Base-by-base conservation (phyloP, 1,140 invertebrate genomes). In the Trichomalopsis sarcophagae region DNA sequence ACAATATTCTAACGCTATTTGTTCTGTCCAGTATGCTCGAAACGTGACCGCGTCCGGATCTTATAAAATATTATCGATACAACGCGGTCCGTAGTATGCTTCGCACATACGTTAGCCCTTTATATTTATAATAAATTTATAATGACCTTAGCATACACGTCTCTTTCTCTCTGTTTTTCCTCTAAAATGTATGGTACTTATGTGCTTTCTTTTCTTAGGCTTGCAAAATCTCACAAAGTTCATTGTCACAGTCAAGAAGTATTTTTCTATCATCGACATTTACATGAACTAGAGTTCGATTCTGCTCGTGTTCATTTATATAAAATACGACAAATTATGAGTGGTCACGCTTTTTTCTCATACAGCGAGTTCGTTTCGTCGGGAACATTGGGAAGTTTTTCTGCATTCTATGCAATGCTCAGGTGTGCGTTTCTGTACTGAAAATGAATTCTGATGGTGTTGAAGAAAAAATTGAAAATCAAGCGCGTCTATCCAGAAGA, bases 1-100 rank as follows among this genome's bases (percentile, higher is more conserved):
- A 91, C 91, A 92, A 90, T 86, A 84, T 89, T 87, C 87, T 91
- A 89, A 88, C 77, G 44, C 87, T 89, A 90, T 89, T 88, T 89
- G 77, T 90, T 78, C 87, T 91, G 68, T 88, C 78, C 85, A 89
- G 88, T 82, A 89, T 88, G 86, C 81, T 89, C 82, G 85, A 87
- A 87, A 88, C 87, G 87, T 89, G 86, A 90, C 87, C 84, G 86
- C 87, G 87, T 82, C 86, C 85, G 82, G 78, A 86, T 89, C 85
- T 87, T 89, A 86, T 87, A 90, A 90, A 90, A 90, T 87, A 90
- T 84, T 81, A 86, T 84, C 47, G 36, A 44, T 80, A 40, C 78
- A 85, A 86, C 36, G 40, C 75, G n/a, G 47, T 75, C 47, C 47
- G 73, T 44, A 81, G 40, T 69, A 40, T 55, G 55, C 13, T 81